phyloP scores from a whole-genome alignment of 2,113 vertebrate genomes.

The Puntigrus tetrazona region DNA sequence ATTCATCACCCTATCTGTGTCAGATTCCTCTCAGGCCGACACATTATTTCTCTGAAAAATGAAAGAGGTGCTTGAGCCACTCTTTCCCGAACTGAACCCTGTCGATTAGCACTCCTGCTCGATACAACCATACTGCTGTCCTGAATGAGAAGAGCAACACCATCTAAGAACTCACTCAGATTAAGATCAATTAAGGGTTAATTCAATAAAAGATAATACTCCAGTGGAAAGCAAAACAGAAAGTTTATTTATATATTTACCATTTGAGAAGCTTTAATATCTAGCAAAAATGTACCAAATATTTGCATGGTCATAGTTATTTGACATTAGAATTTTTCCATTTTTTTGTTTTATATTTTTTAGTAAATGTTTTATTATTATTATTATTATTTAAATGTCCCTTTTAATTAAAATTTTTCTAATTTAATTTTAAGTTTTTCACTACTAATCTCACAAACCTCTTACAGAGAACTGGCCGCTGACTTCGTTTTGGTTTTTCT shows the following conservation, averaged over 20 bases:
- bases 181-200: background rate
- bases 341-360: background rate
- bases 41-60: conserved; percentile 41
- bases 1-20: conserved; percentile 33
- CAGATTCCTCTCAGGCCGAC: conserved; percentile 16
- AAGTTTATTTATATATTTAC: background rate
- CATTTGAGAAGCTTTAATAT: too few relatives aligned
- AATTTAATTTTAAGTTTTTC: background rate
- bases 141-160: background rate
- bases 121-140: background rate
- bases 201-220: background rate
- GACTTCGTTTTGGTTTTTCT: too few relatives aligned
- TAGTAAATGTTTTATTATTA: background rate
- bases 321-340: too few relatives aligned
- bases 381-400: background rate
- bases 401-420: background rate
- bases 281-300: too few relatives aligned
- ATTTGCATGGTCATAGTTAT: too few relatives aligned
- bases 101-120: background rate
- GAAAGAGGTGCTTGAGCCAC: conserved; percentile 39
- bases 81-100: conserved; percentile 20
- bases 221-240: background rate
- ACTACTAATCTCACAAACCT: too few relatives aligned
- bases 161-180: background rate
- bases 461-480: too few relatives aligned